A percentile compares a stretch with the other conserved stretches of the same genome.
These are phyloP conservation scores for Xylota segnis DNA, from an alignment of 2,888 invertebrate genomes.

Conservation along the genomic window DNA sequence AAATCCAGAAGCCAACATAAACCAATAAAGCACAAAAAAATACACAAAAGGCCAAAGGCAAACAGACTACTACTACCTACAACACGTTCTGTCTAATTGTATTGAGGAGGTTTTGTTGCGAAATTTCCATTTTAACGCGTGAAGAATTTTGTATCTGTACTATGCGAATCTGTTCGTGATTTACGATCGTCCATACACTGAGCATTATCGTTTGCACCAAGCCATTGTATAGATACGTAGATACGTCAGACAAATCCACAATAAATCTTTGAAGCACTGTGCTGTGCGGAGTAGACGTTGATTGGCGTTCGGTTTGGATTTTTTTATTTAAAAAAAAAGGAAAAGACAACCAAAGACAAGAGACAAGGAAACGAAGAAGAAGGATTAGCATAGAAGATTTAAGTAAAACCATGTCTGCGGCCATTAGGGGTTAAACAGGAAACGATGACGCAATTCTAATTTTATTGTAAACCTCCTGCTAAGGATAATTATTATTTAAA, in stretches of 20 bases:
- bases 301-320: conserved; percentile 65
- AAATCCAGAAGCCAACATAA: conserved; percentile 47
- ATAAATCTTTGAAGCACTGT: conserved; percentile 59
- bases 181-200: conserved; percentile 56
- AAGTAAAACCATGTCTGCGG: conserved; percentile 3
- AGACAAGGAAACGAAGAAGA: neutral
- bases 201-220: conserved; percentile 27
- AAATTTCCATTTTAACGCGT: conserved; percentile 62
- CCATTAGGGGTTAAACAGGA: conserved; percentile 34
- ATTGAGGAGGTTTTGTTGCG: conserved; percentile 33
- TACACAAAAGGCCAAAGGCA: conserved; percentile 20
- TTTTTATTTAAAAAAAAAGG: conserved; percentile 35
- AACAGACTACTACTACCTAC: neutral
- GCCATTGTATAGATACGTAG: conserved; percentile 5
- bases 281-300: conserved; percentile 52
- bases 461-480: neutral
- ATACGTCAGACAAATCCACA: conserved; percentile 48
- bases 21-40: conserved; percentile 35
- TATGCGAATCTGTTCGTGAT: conserved; percentile 45
- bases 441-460: conserved; percentile 42
- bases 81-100: conserved; percentile 48
- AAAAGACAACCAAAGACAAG: neutral
- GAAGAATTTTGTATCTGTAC: conserved; percentile 55
- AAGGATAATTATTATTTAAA: conserved; percentile 38
- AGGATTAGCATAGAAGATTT: conserved; percentile 10